Evolutionary conservation across 2,113 vertebrate genomes (phyloP).

Genomic region (Falcunculus frontatus): DNA sequence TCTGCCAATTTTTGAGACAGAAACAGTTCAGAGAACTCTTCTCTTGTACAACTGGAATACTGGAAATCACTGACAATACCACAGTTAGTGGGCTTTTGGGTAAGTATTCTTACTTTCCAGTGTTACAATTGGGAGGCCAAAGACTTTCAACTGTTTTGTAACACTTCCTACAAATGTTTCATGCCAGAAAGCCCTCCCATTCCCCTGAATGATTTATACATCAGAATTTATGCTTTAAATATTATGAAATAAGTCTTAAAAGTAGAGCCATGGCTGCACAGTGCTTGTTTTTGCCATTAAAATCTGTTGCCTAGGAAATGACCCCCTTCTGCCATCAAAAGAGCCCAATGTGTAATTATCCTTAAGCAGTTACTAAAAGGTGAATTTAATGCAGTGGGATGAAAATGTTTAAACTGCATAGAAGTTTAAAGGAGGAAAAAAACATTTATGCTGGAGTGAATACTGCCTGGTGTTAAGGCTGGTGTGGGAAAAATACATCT

Average conservation of each 20-base stretch:
- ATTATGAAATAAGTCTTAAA: background rate
- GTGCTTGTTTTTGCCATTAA: background rate
- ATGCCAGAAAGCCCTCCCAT: background rate
- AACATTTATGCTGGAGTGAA: background rate
- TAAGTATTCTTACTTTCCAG: background rate
- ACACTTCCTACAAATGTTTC: background rate
- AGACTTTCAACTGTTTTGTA: background rate
- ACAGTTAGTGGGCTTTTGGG: background rate
- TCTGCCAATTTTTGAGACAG: background rate
- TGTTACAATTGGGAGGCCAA: background rate
- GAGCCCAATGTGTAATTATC: background rate
- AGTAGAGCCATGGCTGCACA: background rate
- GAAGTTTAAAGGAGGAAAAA: background rate
- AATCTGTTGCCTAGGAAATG: constrained; percentile 59
- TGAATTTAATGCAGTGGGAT: background rate
- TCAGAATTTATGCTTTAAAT: background rate
- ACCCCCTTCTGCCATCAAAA: background rate
- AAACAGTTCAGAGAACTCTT: background rate
- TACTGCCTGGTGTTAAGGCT: background rate
- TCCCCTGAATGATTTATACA: background rate
- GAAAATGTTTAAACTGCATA: background rate
- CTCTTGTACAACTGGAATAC: background rate
- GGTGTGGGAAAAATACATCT: background rate
- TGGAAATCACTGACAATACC: background rate
- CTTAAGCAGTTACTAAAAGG: background rate